phyloP scores from a whole-genome alignment of 1,140 invertebrate genomes.

The Micrasema minimum region DNA sequence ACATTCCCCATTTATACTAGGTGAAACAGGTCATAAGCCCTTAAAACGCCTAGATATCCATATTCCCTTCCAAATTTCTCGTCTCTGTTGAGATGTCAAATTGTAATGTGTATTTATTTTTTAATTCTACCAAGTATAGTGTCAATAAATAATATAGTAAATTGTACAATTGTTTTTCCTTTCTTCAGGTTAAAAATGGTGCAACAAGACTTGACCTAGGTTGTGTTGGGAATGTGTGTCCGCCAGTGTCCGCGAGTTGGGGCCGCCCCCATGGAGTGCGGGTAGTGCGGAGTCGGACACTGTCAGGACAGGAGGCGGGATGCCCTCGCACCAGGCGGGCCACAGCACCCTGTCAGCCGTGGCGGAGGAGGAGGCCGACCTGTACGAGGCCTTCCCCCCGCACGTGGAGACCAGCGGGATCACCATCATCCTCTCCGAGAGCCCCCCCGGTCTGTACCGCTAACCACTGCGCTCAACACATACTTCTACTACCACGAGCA shows the following conservation, averaged over 20 bases:
- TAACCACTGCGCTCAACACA: background rate
- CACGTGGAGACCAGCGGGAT: slow-evolving; percentile 79
- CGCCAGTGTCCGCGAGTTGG: slow-evolving; percentile 45
- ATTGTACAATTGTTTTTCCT: too few species aligned
- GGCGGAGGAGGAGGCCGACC: slow-evolving; percentile 77
- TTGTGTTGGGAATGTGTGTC: slow-evolving; percentile 32
- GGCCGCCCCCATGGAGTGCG: slow-evolving; percentile 25
- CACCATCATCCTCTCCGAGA: slow-evolving; percentile 69
- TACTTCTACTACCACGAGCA: too few species aligned
- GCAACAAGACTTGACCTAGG: slow-evolving; percentile 68
- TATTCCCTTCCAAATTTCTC: too few species aligned
- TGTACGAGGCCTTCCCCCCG: slow-evolving; percentile 78
- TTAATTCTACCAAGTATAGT: too few species aligned
- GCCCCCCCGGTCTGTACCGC: slow-evolving; percentile 61
- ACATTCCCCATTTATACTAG: too few species aligned
- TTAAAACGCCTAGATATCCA: too few species aligned
- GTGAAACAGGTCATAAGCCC: too few species aligned
- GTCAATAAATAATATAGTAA: too few species aligned
- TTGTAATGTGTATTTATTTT: too few species aligned
- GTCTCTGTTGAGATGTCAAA: too few species aligned
- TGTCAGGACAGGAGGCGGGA: slow-evolving; percentile 52
- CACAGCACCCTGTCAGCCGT: slow-evolving; percentile 67
- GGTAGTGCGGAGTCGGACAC: slow-evolving; percentile 10
- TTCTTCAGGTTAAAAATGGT: slow-evolving; percentile 61
- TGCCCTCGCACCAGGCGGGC: slow-evolving; percentile 58